Evolutionary conservation across 2,797 vertebrate genomes (phyloP).

Genomic region (Cirrhinus mrigala): DNA sequence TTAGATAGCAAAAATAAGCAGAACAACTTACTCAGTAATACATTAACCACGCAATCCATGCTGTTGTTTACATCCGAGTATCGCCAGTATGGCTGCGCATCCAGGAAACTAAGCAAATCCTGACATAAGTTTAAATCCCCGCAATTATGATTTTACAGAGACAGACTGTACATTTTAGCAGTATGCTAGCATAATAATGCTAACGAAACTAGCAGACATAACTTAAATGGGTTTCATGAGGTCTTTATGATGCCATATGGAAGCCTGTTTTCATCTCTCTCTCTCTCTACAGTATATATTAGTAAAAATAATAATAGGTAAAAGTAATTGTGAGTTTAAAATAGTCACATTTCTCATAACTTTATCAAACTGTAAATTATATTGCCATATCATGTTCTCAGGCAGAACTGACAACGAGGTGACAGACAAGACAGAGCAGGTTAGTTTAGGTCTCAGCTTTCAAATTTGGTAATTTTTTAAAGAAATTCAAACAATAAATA

Average conservation of each 20-base stretch:
- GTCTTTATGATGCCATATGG: neutral
- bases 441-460: no score
- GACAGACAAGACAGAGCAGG: no score
- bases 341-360: neutral
- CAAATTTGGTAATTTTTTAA: no score
- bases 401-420: no score
- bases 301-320: neutral
- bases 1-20: no score
- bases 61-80: no score
- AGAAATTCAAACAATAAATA: no score
- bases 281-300: neutral
- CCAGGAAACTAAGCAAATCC: no score
- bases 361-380: neutral
- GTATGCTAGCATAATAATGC: neutral
- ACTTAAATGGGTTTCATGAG: neutral
- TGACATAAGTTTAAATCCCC: no score
- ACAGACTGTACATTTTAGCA: neutral
- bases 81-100: no score
- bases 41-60: no score
- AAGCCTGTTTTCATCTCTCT: neutral
- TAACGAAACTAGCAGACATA: slow-evolving; percentile 1
- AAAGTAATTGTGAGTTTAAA: neutral
- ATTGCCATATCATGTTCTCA: neutral
- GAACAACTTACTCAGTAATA: no score
- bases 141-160: neutral